Conservation (phyloP, 2,797 vertebrate genomes). For the Urosaurus nigricauda region DNA sequence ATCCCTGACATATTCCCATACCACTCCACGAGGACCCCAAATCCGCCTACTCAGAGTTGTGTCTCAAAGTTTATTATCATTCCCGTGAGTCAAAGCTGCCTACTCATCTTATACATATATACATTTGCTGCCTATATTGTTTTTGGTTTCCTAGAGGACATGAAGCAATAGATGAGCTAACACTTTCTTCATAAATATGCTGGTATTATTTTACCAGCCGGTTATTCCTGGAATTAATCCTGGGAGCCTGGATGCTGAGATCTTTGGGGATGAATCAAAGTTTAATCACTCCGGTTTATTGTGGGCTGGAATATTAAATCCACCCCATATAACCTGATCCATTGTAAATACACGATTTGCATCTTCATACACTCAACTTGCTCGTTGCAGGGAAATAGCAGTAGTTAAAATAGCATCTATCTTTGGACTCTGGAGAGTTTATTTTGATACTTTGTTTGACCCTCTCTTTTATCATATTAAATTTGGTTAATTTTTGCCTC, state of each 20-base stretch:
- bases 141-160: conserved; percentile 40
- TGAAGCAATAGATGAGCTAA: conserved; percentile 1
- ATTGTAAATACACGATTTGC: conserved; percentile 24
- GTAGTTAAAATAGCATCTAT: conserved; percentile 30
- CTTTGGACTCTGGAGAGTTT: conserved; percentile 19
- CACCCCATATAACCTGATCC: conserved; percentile 29
- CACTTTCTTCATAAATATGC: neutral
- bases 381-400: too few species aligned
- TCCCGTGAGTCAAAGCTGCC: conserved; percentile 24
- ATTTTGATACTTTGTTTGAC: conserved; percentile 29
- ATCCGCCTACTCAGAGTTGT: neutral
- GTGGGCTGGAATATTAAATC: neutral
- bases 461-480: conserved; percentile 16
- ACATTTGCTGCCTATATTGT: conserved; percentile 21
- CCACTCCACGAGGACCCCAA: neutral
- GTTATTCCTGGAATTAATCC: conserved; percentile 14
- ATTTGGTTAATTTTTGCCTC: neutral
- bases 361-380: neutral
- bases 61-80: conserved; percentile 17
- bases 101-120: conserved; percentile 30
- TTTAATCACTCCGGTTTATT: conserved; percentile 26
- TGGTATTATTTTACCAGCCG: conserved; percentile 25
- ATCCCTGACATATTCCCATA: neutral
- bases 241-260: conserved; percentile 3
- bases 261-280: conserved; percentile 40